These are phyloP conservation scores for Hirtodrosophila confusa DNA, from an alignment of 2,888 invertebrate species.

Conservation along the genomic window DNA sequence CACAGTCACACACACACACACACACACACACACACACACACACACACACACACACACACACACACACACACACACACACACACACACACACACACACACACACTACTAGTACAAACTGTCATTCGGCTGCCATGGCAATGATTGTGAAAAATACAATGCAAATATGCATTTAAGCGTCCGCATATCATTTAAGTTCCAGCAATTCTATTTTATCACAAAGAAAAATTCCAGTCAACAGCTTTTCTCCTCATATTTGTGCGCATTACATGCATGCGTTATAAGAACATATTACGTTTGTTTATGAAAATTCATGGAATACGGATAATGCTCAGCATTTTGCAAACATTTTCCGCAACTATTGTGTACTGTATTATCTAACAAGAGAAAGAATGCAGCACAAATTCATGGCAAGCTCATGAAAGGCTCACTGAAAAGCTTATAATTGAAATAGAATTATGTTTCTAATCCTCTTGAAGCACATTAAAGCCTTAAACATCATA, in stretches of 20 bases:
- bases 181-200: slow-evolving; percentile 11
- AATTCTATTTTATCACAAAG: slow-evolving; percentile 14
- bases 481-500: too few species aligned
- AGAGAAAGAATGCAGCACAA: too few species aligned
- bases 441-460: too few species aligned
- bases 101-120: slow-evolving; percentile 1
- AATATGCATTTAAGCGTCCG: slow-evolving; percentile 18
- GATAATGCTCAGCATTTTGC: neutral
- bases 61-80: neutral
- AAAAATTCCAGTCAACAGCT: neutral
- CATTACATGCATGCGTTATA: slow-evolving; percentile 5
- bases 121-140: slow-evolving; percentile 22
- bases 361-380: neutral
- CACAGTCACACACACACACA: neutral
- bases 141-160: slow-evolving; percentile 22
- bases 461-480: too few species aligned
- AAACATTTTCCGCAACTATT: neutral
- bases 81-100: too few species aligned
- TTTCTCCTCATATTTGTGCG: slow-evolving; percentile 5
- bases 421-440: too few species aligned
- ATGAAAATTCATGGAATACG: neutral
- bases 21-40: neutral
- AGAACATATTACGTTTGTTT: slow-evolving; percentile 11
- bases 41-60: neutral
- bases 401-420: too few species aligned